phyloP scores from a whole-genome alignment of 1,140 invertebrate genomes.

The Cotesia vestalis region DNA sequence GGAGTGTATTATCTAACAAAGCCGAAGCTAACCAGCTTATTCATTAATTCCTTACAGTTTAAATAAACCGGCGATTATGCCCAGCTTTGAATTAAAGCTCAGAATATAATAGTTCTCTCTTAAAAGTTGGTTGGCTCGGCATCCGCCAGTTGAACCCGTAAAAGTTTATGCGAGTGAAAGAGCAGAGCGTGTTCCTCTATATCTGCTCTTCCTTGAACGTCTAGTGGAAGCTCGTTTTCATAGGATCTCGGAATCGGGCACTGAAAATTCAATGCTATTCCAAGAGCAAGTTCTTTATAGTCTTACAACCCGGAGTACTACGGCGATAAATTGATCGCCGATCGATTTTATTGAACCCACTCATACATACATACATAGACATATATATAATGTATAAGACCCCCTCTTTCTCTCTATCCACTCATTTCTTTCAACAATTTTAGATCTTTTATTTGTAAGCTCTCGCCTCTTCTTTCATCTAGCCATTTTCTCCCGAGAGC shows the following conservation, averaged over 20 bases:
- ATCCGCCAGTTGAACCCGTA: not conserved
- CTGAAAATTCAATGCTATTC: slow-evolving; percentile 7
- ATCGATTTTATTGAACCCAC: not conserved
- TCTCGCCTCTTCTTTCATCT: slow-evolving; percentile 3
- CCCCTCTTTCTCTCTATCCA: too few species aligned
- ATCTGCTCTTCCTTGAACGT: not conserved
- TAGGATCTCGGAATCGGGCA: not conserved
- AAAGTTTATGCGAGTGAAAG: not conserved
- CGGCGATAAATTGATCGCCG: slow-evolving; percentile 4
- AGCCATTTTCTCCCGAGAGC: slow-evolving; percentile 1
- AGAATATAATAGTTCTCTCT: too few species aligned
- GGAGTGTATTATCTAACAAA: too few species aligned
- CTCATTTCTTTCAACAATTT: too few species aligned
- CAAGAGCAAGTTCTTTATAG: too few species aligned
- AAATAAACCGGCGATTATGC: too few species aligned
- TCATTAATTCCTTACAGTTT: too few species aligned
- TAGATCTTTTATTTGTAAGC: not conserved
- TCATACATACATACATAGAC: not conserved
- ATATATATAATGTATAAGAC: not conserved
- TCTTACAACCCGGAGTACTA: not conserved
- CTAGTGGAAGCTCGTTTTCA: not conserved
- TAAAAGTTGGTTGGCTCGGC: too few species aligned
- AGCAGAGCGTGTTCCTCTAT: not conserved
- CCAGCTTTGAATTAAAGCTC: too few species aligned
- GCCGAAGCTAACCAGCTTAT: too few species aligned